Percentiles rank a stretch among this genome's conserved stretches.
phyloP scores from a whole-genome alignment of 1,140 invertebrate genomes.

The Anastatus disparis region DNA sequence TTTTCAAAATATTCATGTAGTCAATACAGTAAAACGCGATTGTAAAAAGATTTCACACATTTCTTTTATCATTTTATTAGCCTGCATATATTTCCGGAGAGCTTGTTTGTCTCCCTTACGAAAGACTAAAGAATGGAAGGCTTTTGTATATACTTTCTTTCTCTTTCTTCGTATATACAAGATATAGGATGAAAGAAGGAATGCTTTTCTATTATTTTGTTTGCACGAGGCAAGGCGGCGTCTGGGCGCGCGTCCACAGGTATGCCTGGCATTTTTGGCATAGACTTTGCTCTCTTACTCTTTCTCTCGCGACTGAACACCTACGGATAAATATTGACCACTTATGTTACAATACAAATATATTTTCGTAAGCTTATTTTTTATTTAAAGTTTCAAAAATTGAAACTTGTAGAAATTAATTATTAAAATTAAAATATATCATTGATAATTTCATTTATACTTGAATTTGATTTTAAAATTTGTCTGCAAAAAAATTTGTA shows the following conservation, averaged over 20 bases:
- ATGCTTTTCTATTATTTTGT: constrained; percentile 61
- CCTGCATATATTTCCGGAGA: constrained; percentile 4
- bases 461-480: no score
- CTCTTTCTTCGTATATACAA: neutral
- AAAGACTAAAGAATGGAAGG: neutral
- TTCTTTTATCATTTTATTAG: constrained; percentile 35
- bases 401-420: no score
- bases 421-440: no score
- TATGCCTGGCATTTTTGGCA: constrained; percentile 64
- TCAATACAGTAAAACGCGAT: constrained; percentile 10
- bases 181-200: neutral
- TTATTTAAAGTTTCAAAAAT: no score
- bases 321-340: constrained; percentile 37
- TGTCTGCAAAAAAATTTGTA: no score
- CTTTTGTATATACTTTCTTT: constrained; percentile 3
- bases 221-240: constrained; percentile 59
- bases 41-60: constrained; percentile 31
- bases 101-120: constrained; percentile 28
- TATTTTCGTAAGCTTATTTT: no score
- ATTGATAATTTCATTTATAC: no score
- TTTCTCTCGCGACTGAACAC: neutral
- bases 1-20: no score
- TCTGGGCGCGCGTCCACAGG: constrained; percentile 65
- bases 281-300: constrained; percentile 19
- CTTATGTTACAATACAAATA: no score